Conservation (phyloP, 2,888 invertebrate genomes). For the Torymus auratus region DNA sequence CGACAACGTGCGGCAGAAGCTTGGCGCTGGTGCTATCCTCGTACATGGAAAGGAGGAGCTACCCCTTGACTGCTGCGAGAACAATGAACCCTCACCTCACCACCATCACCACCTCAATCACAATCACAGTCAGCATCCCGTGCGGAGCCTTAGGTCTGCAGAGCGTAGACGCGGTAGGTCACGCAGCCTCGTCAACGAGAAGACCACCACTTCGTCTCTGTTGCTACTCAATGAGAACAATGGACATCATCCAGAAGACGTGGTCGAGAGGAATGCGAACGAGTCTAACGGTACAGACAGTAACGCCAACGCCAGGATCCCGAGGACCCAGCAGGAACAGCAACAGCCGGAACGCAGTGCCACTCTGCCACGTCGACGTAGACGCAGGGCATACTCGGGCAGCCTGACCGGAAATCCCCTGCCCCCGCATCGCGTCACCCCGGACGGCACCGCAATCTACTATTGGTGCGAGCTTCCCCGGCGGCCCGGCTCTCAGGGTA, state of each 20-base stretch:
- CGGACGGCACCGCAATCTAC: slow-evolving; percentile 90
- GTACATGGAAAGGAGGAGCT: slow-evolving; percentile 84
- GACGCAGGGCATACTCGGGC: slow-evolving; percentile 71
- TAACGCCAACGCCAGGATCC: slow-evolving; percentile 6
- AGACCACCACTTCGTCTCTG: slow-evolving; percentile 66
- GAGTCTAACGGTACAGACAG: not conserved
- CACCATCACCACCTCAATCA: slow-evolving; percentile 17
- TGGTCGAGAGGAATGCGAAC: slow-evolving; percentile 24
- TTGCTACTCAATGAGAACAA: slow-evolving; percentile 60
- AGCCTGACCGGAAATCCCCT: slow-evolving; percentile 72
- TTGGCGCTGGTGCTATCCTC: slow-evolving; percentile 77
- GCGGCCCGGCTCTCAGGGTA: slow-evolving; percentile 77
- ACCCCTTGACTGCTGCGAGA: slow-evolving; percentile 76
- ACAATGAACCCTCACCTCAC: slow-evolving; percentile 34
- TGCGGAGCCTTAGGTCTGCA: slow-evolving; percentile 5
- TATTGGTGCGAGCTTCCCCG: slow-evolving; percentile 90
- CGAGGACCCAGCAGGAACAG: slow-evolving; percentile 38
- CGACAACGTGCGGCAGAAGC: slow-evolving; percentile 77
- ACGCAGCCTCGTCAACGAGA: slow-evolving; percentile 64
- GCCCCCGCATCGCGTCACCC: slow-evolving; percentile 87
- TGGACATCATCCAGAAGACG: not conserved
- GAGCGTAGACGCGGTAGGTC: slow-evolving; percentile 60
- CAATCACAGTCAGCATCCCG: not conserved
- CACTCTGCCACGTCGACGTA: slow-evolving; percentile 71
- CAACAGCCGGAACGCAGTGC: slow-evolving; percentile 64